Base-by-base conservation (phyloP, 2,797 vertebrate species). In the Thaleichthys pacificus region DNA sequence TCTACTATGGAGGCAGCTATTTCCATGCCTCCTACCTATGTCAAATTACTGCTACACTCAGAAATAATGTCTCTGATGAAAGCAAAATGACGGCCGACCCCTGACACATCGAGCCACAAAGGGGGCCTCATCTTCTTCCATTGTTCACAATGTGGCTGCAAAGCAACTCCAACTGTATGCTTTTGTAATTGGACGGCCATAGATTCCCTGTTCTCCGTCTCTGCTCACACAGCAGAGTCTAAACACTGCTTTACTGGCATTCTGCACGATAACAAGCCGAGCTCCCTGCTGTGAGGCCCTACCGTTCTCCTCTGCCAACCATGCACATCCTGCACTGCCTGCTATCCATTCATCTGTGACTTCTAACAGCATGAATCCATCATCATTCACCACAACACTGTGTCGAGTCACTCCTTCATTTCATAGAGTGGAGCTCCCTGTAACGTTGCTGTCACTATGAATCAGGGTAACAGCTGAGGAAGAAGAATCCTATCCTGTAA, bases 291-390 rank as follows among this genome's bases (percentile, higher is more conserved):
- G 69, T 15, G 57, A 72, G 11, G 35, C 57, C 57, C 30, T 51
- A 67, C 72, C 65, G 49, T 67, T 70, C 64, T 81, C 71, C 38
- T 30, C 67, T 68, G 69, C 79, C 78, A 83, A 68, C 67, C 66
- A n/a, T 70, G 63, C 76, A 32, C 64, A 77, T 80, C 74, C 21
- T 38, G 57, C 42, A 61, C 35, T 64, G 51, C 68, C 73, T 74
- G 61, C 70, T 68, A 75, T 81, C 78, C 70, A 64, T 54, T 85
- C 35, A 61, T 61, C 68, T 87, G 79, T 73, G 78, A 63, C 77
- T 69, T 61, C 76, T 76, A 85, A 87, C 77, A 82, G 78, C 68
- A 68, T 30, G 76, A 81, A 91, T 91, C 85, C 73, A 85, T 89
- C 84, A 84, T 83, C 74, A 77, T 86, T 83, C 86, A 71, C 73